Conservation (phyloP, 1,140 invertebrate species). For the Drosophila busckii region DNA sequence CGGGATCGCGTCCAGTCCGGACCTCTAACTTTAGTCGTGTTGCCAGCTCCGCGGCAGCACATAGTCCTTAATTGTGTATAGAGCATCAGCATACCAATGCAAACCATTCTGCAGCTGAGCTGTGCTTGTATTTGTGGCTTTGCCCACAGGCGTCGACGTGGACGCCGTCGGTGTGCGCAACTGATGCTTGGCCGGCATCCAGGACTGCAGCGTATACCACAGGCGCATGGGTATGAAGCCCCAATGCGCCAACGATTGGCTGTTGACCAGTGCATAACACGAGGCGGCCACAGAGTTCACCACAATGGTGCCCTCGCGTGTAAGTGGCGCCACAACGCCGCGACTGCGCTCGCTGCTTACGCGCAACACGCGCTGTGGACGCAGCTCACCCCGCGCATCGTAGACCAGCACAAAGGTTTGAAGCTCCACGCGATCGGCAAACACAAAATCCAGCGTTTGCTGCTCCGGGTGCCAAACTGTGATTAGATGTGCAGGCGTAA, state of each 20-base stretch:
- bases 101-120: slow-evolving; percentile 82
- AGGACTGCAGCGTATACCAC: slow-evolving; percentile 79
- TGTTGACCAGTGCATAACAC: slow-evolving; percentile 95
- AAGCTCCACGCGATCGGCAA: slow-evolving; percentile 81
- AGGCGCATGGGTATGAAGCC: slow-evolving; percentile 89
- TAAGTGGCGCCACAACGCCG: slow-evolving; percentile 95
- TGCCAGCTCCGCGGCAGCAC: slow-evolving; percentile 82
- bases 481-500: slow-evolving; percentile 93
- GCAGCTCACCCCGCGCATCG: slow-evolving; percentile 79
- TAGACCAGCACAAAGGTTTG: slow-evolving; percentile 80
- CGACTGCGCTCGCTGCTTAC: slow-evolving; percentile 81
- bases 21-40: slow-evolving; percentile 49
- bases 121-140: too few relatives aligned
- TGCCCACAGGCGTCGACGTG: slow-evolving; percentile 34
- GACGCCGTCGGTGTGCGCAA: slow-evolving; percentile 36
- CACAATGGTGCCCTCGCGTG: slow-evolving; percentile 90
- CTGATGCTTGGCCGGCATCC: slow-evolving; percentile 50
- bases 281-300: slow-evolving; percentile 95
- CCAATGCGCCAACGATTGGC: slow-evolving; percentile 90
- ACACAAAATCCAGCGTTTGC: slow-evolving; percentile 79
- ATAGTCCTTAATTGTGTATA: slow-evolving; percentile 86
- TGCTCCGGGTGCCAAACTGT: slow-evolving; percentile 74
- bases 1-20: neutral
- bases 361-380: slow-evolving; percentile 83
- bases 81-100: slow-evolving; percentile 91